Evolutionary conservation across 2,797 vertebrate species (phyloP).

Genomic region (Bradypus variegatus): DNA sequence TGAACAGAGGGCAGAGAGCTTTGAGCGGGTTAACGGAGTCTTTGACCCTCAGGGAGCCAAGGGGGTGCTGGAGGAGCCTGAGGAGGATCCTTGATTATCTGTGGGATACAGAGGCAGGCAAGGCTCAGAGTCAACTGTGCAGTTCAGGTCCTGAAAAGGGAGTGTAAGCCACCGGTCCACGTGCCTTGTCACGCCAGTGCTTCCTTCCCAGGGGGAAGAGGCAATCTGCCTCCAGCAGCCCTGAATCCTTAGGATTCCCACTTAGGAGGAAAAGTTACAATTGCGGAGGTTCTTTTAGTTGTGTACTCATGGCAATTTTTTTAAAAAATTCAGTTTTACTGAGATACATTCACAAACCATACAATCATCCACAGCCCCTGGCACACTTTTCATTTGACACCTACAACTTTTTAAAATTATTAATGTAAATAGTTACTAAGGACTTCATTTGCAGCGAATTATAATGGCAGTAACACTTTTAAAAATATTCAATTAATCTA

Average conservation of each 20-base stretch:
- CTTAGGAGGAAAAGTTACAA: neutral
- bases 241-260: neutral
- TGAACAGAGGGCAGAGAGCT: neutral
- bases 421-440: neutral
- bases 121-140: neutral
- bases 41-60: fast-evolving
- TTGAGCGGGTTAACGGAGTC: neutral
- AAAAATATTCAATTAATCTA: neutral
- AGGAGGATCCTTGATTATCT: neutral
- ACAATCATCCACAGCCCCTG: neutral
- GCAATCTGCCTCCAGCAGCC: neutral
- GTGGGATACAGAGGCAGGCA: neutral
- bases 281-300: neutral
- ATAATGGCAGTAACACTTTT: neutral
- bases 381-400: neutral
- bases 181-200: fast-evolving
- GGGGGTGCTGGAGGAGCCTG: neutral
- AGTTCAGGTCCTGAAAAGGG: neutral
- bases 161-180: neutral
- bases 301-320: no score
- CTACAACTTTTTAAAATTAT: neutral
- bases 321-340: no score
- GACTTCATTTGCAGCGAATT: neutral
- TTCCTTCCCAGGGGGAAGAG: neutral
- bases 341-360: no score